Conservation (phyloP, 2,888 invertebrate species). For the Cinara cedri region DNA sequence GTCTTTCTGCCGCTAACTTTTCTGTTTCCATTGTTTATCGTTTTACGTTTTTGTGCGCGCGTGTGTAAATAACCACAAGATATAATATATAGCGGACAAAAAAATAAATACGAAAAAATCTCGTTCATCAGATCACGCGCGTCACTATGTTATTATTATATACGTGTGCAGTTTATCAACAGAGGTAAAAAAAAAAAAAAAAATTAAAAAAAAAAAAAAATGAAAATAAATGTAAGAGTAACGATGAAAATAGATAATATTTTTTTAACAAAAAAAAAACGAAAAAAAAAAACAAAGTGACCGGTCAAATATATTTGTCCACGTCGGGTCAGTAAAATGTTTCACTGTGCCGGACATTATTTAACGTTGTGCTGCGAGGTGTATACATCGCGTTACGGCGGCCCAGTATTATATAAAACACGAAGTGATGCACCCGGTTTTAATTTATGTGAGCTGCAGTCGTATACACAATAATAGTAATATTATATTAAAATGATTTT, state of each 20-base stretch:
- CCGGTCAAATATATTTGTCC: background rate
- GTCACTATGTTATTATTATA: background rate
- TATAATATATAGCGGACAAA: background rate
- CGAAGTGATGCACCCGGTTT: background rate
- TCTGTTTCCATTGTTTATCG: slow-evolving; percentile 36
- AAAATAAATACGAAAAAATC: background rate
- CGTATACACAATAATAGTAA: too few relatives aligned
- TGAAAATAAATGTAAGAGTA: background rate
- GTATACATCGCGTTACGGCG: background rate
- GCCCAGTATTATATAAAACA: background rate
- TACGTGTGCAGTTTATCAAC: background rate
- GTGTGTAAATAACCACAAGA: background rate
- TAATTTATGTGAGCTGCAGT: background rate
- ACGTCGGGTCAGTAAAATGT: background rate
- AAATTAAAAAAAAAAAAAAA: background rate
- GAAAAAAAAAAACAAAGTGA: background rate
- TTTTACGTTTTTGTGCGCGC: background rate
- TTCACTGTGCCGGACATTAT: background rate
- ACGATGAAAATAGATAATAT: background rate
- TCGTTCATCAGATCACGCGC: background rate
- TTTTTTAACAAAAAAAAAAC: background rate
- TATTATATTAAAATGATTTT: too few relatives aligned
- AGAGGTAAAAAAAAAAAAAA: background rate
- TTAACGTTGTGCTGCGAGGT: background rate
- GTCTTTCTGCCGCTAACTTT: background rate